Evolutionary conservation across 2,797 vertebrate species (phyloP).

Genomic region (Ataeniobius toweri): DNA sequence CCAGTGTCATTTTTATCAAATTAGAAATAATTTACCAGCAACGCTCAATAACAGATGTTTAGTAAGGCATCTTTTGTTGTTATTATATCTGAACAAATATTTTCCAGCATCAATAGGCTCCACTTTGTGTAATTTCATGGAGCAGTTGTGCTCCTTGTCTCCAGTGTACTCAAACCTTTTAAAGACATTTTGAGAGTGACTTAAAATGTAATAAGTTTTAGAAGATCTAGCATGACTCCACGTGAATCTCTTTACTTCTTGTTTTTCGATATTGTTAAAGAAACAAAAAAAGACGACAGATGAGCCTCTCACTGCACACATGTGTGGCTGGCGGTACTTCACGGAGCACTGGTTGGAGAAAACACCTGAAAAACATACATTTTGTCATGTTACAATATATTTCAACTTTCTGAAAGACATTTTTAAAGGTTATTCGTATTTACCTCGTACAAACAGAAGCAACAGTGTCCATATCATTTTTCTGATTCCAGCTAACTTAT

Average conservation of each 20-base stretch:
- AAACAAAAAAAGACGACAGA: conserved; percentile 28
- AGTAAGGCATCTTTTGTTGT: background rate
- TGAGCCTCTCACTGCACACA: conserved; percentile 44
- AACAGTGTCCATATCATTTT: background rate
- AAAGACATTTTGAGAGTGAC: background rate
- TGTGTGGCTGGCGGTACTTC: background rate
- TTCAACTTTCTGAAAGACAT: background rate
- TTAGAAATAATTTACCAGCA: conserved; percentile 66
- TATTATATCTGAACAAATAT: background rate
- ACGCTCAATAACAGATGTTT: conserved; percentile 17
- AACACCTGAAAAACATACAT: conserved; percentile 32
- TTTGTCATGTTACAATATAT: background rate
- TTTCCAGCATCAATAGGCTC: background rate
- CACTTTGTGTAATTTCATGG: conserved; percentile 29
- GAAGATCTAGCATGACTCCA: conserved; percentile 27
- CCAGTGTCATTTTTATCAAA: background rate
- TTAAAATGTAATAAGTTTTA: conserved; percentile 7
- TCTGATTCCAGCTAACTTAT: conserved; percentile 7
- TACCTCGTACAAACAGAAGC: conserved; percentile 31
- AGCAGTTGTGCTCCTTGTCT: conserved; percentile 30
- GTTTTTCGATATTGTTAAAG: background rate
- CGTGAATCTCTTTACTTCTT: background rate
- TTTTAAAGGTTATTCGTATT: background rate
- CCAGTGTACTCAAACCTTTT: conserved; percentile 33
- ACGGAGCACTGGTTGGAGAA: background rate